A percentile compares a stretch with the other conserved stretches of the same genome.
These are phyloP conservation scores for Corythoichthys haematopterus DNA, from an alignment of 2,113 vertebrate species.

Conservation along the genomic window DNA sequence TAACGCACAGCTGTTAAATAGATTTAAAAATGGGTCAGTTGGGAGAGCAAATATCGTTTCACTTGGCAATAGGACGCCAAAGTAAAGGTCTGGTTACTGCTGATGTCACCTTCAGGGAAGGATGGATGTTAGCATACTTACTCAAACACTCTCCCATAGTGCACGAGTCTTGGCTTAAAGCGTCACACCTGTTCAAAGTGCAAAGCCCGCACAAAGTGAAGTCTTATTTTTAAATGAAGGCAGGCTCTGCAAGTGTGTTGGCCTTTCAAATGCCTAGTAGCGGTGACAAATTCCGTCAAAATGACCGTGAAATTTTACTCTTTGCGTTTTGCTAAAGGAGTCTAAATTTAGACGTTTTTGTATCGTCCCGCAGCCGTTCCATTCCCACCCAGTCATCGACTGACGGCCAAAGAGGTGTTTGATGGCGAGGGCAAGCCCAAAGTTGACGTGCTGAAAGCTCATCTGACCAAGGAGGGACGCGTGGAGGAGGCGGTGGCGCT, in stretches of 20 bases:
- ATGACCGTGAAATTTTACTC: neutral
- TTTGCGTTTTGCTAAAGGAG: neutral
- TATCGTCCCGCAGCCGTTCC: slow-evolving; percentile 81
- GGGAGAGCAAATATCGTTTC: slow-evolving; percentile 17
- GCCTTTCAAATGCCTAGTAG: neutral
- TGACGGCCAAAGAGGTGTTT: slow-evolving; percentile 97
- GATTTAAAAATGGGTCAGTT: slow-evolving; percentile 26
- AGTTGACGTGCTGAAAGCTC: slow-evolving; percentile 96
- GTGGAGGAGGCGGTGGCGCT: slow-evolving; percentile 93
- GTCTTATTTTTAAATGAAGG: slow-evolving; percentile 2
- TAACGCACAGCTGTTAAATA: slow-evolving; percentile 26
- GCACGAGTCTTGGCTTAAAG: slow-evolving; percentile 20
- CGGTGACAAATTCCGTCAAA: neutral
- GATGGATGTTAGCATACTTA: slow-evolving; percentile 17
- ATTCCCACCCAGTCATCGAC: slow-evolving; percentile 94
- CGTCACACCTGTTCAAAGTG: slow-evolving; percentile 15
- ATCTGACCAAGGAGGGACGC: slow-evolving; percentile 97
- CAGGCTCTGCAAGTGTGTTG: neutral
- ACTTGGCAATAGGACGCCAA: slow-evolving; percentile 24
- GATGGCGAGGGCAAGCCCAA: slow-evolving; percentile 95
- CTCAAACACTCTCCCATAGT: neutral
- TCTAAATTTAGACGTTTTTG: neutral
- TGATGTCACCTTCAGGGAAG: slow-evolving; percentile 43
- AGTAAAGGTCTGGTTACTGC: slow-evolving; percentile 41
- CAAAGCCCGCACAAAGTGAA: slow-evolving; percentile 19